Evolutionary conservation across 2,113 vertebrate species (phyloP).

Genomic region (Chaenocephalus aceratus): DNA sequence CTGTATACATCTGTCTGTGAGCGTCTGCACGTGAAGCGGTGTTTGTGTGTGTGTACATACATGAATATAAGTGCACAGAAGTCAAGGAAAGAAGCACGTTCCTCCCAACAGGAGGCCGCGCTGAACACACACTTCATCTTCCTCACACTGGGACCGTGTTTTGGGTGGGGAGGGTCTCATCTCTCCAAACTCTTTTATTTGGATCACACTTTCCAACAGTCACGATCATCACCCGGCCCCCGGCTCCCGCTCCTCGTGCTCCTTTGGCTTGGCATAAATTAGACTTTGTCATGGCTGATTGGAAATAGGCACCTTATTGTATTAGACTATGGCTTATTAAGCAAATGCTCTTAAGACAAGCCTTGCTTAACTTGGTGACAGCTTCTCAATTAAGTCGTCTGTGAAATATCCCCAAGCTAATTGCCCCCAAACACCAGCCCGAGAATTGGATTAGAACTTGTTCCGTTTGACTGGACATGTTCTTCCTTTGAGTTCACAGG

Average conservation of each 20-base stretch:
- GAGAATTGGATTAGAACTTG: slow-evolving; percentile 68
- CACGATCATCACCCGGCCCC: slow-evolving; percentile 57
- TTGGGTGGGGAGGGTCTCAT: slow-evolving; percentile 23
- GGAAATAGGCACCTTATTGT: slow-evolving; percentile 85
- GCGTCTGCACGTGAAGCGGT: slow-evolving; percentile 56
- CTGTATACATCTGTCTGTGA: slow-evolving; percentile 58
- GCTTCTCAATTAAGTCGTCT: slow-evolving; percentile 81
- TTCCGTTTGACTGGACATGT: slow-evolving; percentile 57
- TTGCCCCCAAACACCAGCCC: slow-evolving; percentile 70
- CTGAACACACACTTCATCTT: slow-evolving; percentile 55
- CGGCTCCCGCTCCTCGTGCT: slow-evolving; percentile 56
- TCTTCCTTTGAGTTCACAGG: slow-evolving; percentile 57
- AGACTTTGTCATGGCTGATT: slow-evolving; percentile 85
- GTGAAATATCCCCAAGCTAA: slow-evolving; percentile 77
- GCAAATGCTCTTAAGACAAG: slow-evolving; percentile 83
- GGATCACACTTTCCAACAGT: slow-evolving; percentile 57
- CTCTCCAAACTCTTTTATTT: slow-evolving; percentile 34
- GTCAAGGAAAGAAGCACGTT: slow-evolving; percentile 28
- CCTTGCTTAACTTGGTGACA: slow-evolving; percentile 85
- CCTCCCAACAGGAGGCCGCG: slow-evolving; percentile 52
- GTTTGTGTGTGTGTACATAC: slow-evolving; percentile 52
- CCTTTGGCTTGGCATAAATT: slow-evolving; percentile 79
- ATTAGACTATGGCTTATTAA: slow-evolving; percentile 86
- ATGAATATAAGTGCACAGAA: slow-evolving; percentile 53
- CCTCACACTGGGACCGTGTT: slow-evolving; percentile 37